These are phyloP conservation scores for Torymus tubicola DNA, from an alignment of 2,888 invertebrate genomes.

Conservation along the genomic window DNA sequence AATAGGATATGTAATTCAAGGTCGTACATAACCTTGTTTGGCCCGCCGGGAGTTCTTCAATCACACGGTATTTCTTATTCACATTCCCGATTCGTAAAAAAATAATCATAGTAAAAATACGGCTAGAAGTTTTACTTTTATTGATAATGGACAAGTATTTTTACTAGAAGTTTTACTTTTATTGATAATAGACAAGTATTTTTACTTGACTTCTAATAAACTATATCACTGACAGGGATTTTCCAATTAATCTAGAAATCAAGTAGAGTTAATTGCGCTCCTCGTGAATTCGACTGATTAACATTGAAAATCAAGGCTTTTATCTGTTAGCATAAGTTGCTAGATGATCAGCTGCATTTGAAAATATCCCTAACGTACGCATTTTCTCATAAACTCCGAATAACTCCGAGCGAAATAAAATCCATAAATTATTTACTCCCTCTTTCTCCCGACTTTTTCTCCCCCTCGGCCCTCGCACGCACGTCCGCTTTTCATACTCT, in stretches of 20 bases:
- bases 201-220: no score
- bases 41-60: neutral
- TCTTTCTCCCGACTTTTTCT: no score
- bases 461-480: neutral
- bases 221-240: no score
- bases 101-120: neutral
- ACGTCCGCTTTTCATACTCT: neutral
- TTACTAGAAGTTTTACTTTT: no score
- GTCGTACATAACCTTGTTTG: constrained; percentile 1
- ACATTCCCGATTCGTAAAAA: neutral
- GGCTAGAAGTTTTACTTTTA: no score
- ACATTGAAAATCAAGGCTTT: no score
- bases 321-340: no score
- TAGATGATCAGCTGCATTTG: neutral
- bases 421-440: constrained; percentile 48
- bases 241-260: no score
- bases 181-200: no score
- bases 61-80: constrained; percentile 8
- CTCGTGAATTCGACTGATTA: no score
- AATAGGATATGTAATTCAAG: constrained; percentile 19
- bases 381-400: constrained; percentile 20
- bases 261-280: no score
- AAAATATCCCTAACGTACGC: neutral
- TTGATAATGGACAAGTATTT: no score
- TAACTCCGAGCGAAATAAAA: constrained; percentile 20